These are phyloP conservation scores for Ranitomeya imitator DNA, from an alignment of 2,113 vertebrate species.

Conservation along the genomic window DNA sequence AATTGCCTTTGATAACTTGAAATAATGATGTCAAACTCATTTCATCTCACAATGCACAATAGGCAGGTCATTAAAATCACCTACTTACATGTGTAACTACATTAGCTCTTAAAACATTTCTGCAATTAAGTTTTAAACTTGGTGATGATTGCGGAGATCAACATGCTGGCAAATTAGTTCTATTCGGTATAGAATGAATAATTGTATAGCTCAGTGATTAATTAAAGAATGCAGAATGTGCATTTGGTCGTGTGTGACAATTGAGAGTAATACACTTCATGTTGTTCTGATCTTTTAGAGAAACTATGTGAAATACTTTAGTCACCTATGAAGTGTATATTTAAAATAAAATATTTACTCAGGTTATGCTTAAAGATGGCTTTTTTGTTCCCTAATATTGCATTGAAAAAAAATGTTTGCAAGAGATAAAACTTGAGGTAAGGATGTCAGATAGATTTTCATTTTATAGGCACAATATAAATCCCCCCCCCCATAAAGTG, in stretches of 20 bases:
- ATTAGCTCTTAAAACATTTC: constrained; percentile 5
- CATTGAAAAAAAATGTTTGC: neutral
- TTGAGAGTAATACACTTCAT: neutral
- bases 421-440: neutral
- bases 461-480: neutral
- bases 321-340: neutral
- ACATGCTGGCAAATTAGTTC: constrained; percentile 8
- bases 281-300: neutral
- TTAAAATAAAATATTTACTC: neutral
- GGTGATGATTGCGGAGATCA: constrained; percentile 6
- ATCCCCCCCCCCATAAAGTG: too few species aligned
- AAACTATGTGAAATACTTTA: neutral
- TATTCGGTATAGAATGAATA: neutral
- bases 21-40: constrained; percentile 35
- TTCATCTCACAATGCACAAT: constrained; percentile 22
- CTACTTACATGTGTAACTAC: constrained; percentile 10
- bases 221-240: neutral
- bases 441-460: neutral
- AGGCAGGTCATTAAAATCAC: constrained; percentile 32
- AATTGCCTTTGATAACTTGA: constrained; percentile 29
- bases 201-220: neutral
- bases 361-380: neutral
- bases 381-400: neutral
- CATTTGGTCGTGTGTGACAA: neutral
- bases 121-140: neutral